These are phyloP conservation scores for Prionace glauca DNA, from an alignment of 2,797 vertebrate genomes.

Conservation along the genomic window DNA sequence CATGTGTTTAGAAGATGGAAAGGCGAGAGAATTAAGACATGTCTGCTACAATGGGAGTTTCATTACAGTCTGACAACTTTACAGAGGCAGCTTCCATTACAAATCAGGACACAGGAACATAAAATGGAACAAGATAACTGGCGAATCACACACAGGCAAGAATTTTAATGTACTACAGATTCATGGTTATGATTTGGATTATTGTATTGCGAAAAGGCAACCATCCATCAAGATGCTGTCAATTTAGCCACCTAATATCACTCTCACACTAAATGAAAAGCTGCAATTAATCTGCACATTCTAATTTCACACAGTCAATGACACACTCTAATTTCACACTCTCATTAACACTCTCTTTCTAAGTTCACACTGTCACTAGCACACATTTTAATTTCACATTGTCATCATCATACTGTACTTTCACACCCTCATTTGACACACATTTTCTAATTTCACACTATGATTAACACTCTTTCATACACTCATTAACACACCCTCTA, in stretches of 20 bases:
- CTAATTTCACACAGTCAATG: not conserved
- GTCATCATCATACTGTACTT: too few relatives aligned
- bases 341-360: not conserved
- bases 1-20: not conserved
- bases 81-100: not conserved
- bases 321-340: not conserved
- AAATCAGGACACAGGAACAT: not conserved
- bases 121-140: not conserved
- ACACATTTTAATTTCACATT: not conserved
- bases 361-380: not conserved
- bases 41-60: not conserved
- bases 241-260: not conserved
- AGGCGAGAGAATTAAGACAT: not conserved
- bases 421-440: too few relatives aligned
- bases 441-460: too few relatives aligned
- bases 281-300: not conserved
- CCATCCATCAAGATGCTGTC: not conserved
- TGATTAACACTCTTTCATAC: too few relatives aligned
- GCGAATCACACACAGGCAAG: not conserved
- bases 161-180: not conserved
- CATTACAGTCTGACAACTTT: not conserved
- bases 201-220: not conserved
- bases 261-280: not conserved
- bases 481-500: too few relatives aligned
- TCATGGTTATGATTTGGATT: not conserved